Evolutionary conservation across 1,140 invertebrate genomes (phyloP), one percentile per base, ranked within the genome.

Genomic region (Drosophila santomea): DNA sequence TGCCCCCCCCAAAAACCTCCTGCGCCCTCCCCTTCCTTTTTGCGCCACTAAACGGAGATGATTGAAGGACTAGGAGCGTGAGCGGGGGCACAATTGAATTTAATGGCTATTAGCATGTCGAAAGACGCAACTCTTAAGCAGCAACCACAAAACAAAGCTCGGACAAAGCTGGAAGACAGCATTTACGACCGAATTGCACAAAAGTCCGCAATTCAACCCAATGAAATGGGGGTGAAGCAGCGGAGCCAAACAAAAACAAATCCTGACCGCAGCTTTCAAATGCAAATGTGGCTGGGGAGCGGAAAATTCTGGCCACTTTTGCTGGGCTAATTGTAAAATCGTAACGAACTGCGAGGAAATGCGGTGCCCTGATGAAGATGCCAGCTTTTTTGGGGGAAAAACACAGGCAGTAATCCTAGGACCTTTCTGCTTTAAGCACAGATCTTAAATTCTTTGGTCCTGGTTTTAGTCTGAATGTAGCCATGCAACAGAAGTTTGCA

Each of bases 101-200:
- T 60, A 88, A 82, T 88, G 75, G 74, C 71, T 79, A 88, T 88
- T 79, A 82, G 82, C 74, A 78, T 86, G 78, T 74, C 74, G 63
- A 69, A 81, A 81, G 83, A 72, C 63, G 47, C 83, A 74, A 77
- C 71, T 76, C 72, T 74, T 69, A 66, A 74, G 61, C 44, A 66
- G 72, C 48, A 44, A 86, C 78, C 83, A 58, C 81, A 85, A 69
- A 79, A 85, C 81, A 83, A 83, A 83, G 71, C 74, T 52, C 45
- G 61, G 68, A 61, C 44, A 48, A 48, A 48, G 51, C 36, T 41
- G 36, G 41, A 61, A 63, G 59, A 74, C 71, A 64, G 75, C 73
- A 75, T 75, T 75, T 75, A 75, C 73, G 61, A 75, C 60, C 62
- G 63, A 75, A 75, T 75, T 75, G 73, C 73, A 75, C 60, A 73